These are phyloP conservation scores for Punctoribates punctum DNA, from an alignment of 2,888 invertebrate species.

Conservation along the genomic window DNA sequence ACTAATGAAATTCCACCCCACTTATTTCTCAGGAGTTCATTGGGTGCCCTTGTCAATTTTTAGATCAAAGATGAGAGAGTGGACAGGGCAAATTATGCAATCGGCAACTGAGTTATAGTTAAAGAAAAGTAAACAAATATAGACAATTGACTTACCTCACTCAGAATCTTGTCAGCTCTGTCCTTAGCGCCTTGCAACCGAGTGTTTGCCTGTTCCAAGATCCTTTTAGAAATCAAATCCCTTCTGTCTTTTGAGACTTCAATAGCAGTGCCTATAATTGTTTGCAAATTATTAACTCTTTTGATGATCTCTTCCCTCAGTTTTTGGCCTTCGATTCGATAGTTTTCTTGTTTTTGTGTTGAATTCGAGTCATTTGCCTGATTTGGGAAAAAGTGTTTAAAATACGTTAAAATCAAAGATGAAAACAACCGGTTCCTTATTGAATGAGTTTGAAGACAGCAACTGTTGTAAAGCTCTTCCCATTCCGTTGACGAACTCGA, in stretches of 20 bases:
- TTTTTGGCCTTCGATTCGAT: slow-evolving; percentile 40
- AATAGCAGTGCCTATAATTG: slow-evolving; percentile 41
- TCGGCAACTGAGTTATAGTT: not conserved
- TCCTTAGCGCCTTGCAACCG: slow-evolving; percentile 43
- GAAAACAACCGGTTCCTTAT: slow-evolving; percentile 1
- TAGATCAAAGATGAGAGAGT: too few species aligned
- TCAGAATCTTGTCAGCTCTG: slow-evolving; percentile 43
- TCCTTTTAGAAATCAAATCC: slow-evolving; percentile 40
- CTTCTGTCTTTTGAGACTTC: slow-evolving; percentile 43
- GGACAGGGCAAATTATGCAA: too few species aligned
- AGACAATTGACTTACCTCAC: slow-evolving; percentile 37
- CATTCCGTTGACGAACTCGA: slow-evolving; percentile 39
- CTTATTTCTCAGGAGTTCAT: too few species aligned
- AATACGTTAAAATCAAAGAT: too few species aligned
- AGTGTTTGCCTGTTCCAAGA: slow-evolving; percentile 41
- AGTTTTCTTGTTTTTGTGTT: slow-evolving; percentile 32
- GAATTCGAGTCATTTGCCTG: not conserved
- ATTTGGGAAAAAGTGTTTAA: too few species aligned
- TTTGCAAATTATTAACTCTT: slow-evolving; percentile 42
- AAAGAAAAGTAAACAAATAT: not conserved
- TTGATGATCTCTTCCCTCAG: slow-evolving; percentile 41
- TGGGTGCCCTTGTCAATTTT: too few species aligned
- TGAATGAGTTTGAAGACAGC: not conserved
- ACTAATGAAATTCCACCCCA: too few species aligned
- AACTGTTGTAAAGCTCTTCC: slow-evolving; percentile 40